These are phyloP conservation scores for Smutsia gigantea DNA, from an alignment of 2,797 vertebrate genomes.

Conservation along the genomic window DNA sequence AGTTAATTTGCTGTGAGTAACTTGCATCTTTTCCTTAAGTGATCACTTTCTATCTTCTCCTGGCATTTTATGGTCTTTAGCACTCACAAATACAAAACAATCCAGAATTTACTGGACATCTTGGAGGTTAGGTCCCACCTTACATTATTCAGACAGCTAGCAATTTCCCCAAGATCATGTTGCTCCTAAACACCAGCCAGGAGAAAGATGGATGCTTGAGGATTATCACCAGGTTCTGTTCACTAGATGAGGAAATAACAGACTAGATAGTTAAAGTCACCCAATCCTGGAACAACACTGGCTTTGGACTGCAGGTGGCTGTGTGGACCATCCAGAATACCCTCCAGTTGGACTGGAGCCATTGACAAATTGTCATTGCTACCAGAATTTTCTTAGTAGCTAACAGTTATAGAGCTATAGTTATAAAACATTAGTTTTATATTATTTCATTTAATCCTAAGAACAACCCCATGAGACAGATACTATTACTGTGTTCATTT, in stretches of 20 bases:
- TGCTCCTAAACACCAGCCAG: background rate
- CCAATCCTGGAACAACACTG: background rate
- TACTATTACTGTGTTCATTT: background rate
- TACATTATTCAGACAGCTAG: background rate
- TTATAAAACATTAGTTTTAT: background rate
- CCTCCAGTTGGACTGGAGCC: background rate
- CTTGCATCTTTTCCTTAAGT: background rate
- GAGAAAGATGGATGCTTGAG: background rate
- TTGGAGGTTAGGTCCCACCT: background rate
- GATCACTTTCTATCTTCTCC: background rate
- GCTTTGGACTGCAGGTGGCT: background rate
- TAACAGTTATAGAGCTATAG: background rate
- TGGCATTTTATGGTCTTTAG: background rate
- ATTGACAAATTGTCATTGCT: background rate
- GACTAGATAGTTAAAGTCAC: background rate
- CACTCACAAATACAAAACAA: background rate
- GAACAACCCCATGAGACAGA: background rate
- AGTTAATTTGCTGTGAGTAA: background rate
- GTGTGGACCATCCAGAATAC: background rate
- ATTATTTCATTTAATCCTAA: slow-evolving; percentile 14
- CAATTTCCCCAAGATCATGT: background rate
- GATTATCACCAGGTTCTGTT: background rate
- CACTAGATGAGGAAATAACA: background rate
- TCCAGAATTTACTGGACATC: background rate
- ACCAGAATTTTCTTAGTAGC: background rate